phyloP scores from a whole-genome alignment of 2,888 invertebrate genomes.

The Galeopsomyia nigrocyanea region DNA sequence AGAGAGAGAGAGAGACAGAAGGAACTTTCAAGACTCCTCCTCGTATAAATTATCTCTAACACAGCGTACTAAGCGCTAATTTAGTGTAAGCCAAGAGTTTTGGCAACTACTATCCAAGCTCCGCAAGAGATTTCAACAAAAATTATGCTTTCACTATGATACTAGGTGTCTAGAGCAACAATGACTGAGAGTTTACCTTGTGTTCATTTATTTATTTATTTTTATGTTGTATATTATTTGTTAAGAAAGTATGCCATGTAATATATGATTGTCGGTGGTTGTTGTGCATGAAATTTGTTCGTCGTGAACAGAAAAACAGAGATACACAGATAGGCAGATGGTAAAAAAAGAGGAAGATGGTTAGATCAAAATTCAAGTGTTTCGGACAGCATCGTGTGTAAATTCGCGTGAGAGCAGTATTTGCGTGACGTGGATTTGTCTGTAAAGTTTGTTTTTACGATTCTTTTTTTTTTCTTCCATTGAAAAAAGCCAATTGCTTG shows the following conservation, averaged over 20 bases:
- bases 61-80: no score
- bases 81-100: background rate
- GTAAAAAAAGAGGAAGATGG: conserved; percentile 4
- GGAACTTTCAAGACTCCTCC: background rate
- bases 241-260: conserved; percentile 21
- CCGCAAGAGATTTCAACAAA: no score
- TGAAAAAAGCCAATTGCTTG: background rate
- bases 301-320: conserved; percentile 29
- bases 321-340: conserved; percentile 24
- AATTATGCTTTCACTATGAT: no score
- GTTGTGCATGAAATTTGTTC: conserved; percentile 10
- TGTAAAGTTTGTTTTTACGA: background rate
- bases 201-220: conserved; percentile 1
- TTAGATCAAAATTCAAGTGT: background rate
- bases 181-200: conserved; percentile 23
- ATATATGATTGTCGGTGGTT: conserved; percentile 1
- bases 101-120: no score
- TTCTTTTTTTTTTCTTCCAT: background rate
- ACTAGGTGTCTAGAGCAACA: no score
- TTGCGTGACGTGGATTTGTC: background rate
- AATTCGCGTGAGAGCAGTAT: conserved; percentile 5
- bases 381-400: conserved; percentile 1
- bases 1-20: no score
- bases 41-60: background rate
- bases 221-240: background rate